Base-by-base conservation (phyloP, 2,888 invertebrate species). In the Odontocerum albicorne region DNA sequence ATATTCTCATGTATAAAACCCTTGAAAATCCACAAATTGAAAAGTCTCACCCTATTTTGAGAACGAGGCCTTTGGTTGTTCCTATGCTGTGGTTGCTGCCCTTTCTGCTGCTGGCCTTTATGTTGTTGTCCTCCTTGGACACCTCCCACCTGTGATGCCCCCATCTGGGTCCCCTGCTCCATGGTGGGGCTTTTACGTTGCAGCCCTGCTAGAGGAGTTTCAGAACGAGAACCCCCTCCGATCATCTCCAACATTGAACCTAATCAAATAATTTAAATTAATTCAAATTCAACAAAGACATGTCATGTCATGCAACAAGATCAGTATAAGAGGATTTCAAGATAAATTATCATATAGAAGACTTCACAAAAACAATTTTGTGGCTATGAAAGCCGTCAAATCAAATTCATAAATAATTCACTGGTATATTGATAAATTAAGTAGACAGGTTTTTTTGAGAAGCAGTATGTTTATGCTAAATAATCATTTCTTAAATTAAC, bases 151-250 rank as follows among this genome's bases (percentile, higher is more conserved):
- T 63, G 60, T 6, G 42, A 22, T n/a, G 32, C 49, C 56, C 10
- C 63, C 68, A 70, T 88, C 75, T 92, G 92, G 39, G 88, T 86
- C 60, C 88, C 87, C 73, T 92, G 90, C 70, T 95, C 94, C 63
- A 86, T 84, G 1, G 92, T 90, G 46, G 92, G 91, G 64, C 92
- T 92, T 72, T 90, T 92, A 66, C 91, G 82, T 61, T 85, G 85
- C 58, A 78, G 64, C 31, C 80, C 75, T 58, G 88, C 86, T 4
- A 87, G 87, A 7, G 92, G 92, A 1, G 92, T 91, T 52, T 87
- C 87, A 47, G 91, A 89, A 50, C 92, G 82, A 59, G 74, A 70
- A 57, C 83, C 83, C 54, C 84, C 86, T 58, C 85, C 83, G 65
- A 88, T 84, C 64, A 88, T 76, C 71, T 88, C 88, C 69, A 87